These are phyloP conservation scores for Folsomia candida DNA, from an alignment of 2,888 invertebrate species.

Conservation along the genomic window DNA sequence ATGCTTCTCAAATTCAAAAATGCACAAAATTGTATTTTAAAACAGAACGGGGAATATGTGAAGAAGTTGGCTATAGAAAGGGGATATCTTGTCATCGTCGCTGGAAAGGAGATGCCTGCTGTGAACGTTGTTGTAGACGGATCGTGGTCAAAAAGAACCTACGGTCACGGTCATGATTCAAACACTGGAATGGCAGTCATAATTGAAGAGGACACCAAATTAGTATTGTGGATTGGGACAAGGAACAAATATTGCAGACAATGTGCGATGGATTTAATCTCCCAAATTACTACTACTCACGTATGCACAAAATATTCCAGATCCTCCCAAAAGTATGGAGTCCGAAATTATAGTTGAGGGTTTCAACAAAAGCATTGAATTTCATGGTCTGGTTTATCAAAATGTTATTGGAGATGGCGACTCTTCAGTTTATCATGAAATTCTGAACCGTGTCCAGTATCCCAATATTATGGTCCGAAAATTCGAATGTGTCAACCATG, in stretches of 20 bases:
- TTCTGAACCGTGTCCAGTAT: not conserved
- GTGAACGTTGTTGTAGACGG: not conserved
- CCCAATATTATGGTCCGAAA: not conserved
- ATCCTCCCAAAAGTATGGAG: not conserved
- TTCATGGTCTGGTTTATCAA: not conserved
- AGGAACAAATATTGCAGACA: not conserved
- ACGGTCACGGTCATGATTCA: not conserved
- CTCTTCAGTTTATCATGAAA: not conserved
- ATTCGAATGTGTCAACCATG: slow-evolving; percentile 2
- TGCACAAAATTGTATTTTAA: not conserved
- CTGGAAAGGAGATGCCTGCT: not conserved
- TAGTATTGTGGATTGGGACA: not conserved
- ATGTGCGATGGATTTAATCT: not conserved
- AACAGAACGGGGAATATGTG: not conserved
- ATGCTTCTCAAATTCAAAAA: not conserved
- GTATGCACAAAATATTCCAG: not conserved
- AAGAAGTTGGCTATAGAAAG: not conserved
- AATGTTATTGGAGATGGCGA: not conserved
- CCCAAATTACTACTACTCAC: not conserved
- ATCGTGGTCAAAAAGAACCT: not conserved
- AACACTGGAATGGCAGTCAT: not conserved
- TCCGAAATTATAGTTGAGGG: not conserved
- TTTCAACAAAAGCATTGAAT: not conserved
- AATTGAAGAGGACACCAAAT: not conserved
- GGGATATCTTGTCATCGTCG: not conserved